Conservation (phyloP, 2,888 invertebrate genomes). For the Tachystola acroxantha region DNA sequence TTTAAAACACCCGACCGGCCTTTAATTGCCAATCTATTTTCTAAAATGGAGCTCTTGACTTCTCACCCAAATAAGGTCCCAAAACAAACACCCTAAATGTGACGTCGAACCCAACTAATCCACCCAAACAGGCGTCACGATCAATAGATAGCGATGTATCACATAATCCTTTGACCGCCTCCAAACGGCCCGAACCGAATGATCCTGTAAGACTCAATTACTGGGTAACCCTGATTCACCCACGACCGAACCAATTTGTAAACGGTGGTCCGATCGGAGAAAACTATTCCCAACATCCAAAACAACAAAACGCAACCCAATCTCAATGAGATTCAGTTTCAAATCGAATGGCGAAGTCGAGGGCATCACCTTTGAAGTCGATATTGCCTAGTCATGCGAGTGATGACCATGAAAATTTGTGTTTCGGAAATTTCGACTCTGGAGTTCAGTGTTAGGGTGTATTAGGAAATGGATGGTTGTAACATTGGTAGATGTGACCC, state of each 20-base stretch:
- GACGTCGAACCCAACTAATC: conserved; percentile 12
- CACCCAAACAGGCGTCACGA: conserved; percentile 36
- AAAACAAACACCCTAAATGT: neutral
- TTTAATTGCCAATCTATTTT: too few species aligned
- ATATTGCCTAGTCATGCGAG: conserved; percentile 76
- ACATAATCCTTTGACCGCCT: conserved; percentile 68
- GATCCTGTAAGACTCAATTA: conserved; percentile 76
- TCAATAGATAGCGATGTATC: conserved; percentile 64
- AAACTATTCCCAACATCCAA: conserved; percentile 37
- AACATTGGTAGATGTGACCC: conserved; percentile 34
- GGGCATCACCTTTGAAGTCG: conserved; percentile 61
- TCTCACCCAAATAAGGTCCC: neutral
- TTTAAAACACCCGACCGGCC: too few species aligned
- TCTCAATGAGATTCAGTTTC: conserved; percentile 8
- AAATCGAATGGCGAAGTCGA: neutral
- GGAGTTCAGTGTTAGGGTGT: conserved; percentile 22
- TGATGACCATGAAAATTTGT: conserved; percentile 60
- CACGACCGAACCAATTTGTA: conserved; percentile 76
- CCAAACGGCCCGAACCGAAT: conserved; percentile 42
- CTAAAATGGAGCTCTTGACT: neutral
- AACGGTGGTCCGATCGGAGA: conserved; percentile 65
- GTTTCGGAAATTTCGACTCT: conserved; percentile 31
- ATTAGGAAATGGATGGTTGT: conserved; percentile 20
- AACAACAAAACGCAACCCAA: conserved; percentile 30
- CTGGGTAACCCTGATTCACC: conserved; percentile 73